Conservation (phyloP, 1,140 invertebrate species). For the Subanguina moxae region DNA sequence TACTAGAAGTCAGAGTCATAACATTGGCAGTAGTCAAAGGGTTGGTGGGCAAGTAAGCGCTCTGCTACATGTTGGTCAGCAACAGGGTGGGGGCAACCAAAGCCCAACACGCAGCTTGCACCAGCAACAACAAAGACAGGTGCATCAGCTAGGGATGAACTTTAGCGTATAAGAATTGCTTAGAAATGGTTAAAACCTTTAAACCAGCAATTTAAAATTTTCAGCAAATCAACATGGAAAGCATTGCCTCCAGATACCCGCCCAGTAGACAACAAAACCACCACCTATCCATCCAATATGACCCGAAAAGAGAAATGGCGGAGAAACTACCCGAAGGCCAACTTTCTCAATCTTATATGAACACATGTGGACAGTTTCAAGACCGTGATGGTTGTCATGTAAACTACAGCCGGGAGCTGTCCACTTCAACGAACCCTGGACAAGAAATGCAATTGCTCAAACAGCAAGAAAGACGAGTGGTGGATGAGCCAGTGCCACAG, state of each 20-base stretch:
- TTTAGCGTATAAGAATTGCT: too few species aligned
- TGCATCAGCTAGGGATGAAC: neutral
- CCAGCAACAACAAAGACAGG: slow-evolving; percentile 1
- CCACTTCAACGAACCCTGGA: slow-evolving; percentile 47
- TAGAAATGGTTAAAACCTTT: too few species aligned
- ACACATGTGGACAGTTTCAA: slow-evolving; percentile 40
- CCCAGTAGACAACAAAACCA: too few species aligned
- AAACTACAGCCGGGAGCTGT: slow-evolving; percentile 44
- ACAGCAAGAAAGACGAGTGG: slow-evolving; percentile 47
- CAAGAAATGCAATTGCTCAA: slow-evolving; percentile 43
- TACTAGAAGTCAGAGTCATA: neutral
- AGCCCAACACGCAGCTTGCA: neutral
- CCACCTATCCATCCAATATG: neutral
- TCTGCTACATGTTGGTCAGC: neutral
- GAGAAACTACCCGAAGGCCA: slow-evolving; percentile 44
- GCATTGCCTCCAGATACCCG: too few species aligned
- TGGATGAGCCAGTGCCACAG: slow-evolving; percentile 44
- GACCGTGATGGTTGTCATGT: slow-evolving; percentile 46
- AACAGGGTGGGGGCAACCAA: neutral
- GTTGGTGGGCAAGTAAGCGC: neutral
- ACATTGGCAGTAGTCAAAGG: neutral
- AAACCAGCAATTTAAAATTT: too few species aligned
- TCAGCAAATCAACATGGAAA: too few species aligned
- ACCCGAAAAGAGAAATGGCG: slow-evolving; percentile 37
- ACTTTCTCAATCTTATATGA: slow-evolving; percentile 41